Evolutionary conservation across 2,888 invertebrate species (phyloP).

Genomic region (Sinohyriopsis cumingii): DNA sequence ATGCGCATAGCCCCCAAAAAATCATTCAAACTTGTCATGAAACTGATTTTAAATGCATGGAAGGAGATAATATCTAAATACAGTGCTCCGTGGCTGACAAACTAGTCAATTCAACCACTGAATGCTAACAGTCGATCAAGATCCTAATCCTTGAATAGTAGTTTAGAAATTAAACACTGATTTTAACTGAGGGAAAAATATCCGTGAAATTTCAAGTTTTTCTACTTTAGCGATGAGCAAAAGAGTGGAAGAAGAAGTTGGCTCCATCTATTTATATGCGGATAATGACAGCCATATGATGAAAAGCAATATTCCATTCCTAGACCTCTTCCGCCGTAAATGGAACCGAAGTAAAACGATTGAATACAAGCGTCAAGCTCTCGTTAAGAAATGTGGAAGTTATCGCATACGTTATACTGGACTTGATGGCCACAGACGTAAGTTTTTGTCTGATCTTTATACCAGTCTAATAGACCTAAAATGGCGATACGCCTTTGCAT

Average conservation of each 20-base stretch:
- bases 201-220: conserved; percentile 7
- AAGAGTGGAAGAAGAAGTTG: conserved; percentile 33
- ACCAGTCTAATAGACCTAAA: conserved; percentile 94
- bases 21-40: too few species aligned
- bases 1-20: too few species aligned
- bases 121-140: too few species aligned
- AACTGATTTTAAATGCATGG: too few species aligned
- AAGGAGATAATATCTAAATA: too few species aligned
- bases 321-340: conserved; percentile 31
- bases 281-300: conserved; percentile 21
- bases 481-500: conserved; percentile 87
- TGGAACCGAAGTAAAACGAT: conserved; percentile 29
- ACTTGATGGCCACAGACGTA: conserved; percentile 86
- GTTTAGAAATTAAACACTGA: too few species aligned
- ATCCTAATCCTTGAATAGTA: too few species aligned
- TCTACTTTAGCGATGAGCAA: conserved; percentile 16
- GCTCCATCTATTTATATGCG: conserved; percentile 35
- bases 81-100: too few species aligned
- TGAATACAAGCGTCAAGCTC: conserved; percentile 74
- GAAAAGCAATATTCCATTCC: conserved; percentile 33
- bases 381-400: conserved; percentile 96
- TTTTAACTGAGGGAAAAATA: not conserved
- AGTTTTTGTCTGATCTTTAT: conserved; percentile 81
- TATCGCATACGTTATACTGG: conserved; percentile 95
- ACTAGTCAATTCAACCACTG: too few species aligned